Base-by-base conservation (phyloP, 2,797 vertebrate species). In the Sternotherus odoratus region DNA sequence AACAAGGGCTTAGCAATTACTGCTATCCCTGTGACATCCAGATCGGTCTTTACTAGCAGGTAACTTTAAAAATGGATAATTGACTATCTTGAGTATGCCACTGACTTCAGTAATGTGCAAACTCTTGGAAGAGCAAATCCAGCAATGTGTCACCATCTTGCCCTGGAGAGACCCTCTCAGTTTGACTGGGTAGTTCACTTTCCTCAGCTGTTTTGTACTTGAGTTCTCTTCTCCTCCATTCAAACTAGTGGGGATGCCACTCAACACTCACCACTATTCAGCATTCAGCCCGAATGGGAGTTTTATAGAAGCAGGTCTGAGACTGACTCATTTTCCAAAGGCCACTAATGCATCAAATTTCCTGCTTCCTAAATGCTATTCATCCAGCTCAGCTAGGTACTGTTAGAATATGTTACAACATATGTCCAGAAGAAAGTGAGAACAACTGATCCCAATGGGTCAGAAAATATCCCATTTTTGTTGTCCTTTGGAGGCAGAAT, bases 401-500 rank as follows among this genome's bases (percentile, higher is more conserved):
- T 49, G 15, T 83, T 87, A 63, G 86, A n/a, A 24, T 49, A 13
- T 3, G 84, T 5, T 6, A 66, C 2, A 54, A 7, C 81, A 91
- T 86, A 63, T 83, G 77, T 23, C 43, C 51, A 83, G 77, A 83
- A 93, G 36, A 87, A 94, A 8, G 74, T 30, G 9, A 92, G 93
- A 92, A 85, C 13, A 24, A n/a, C 57, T 48, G 72, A 74, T 74
- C 39, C 39, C 39, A 74, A 13, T 15, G 39, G 26, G 26, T 26
- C 12, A 1, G 85, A 0, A 24, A 36, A 33, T 49, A 50, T 90
- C 5, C 49, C 19, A 13, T 13, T 10, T 69, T 56, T 7, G n/a
- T 3, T 33, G 81, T 26, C 17, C 28, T 60, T 91, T 85, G 9
- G 48, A 82, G 30, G 33, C 69, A 17, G 33, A 82, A 69, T 43